A percentile compares a stretch with the other conserved stretches of the same genome.
These are phyloP conservation scores for Mesorhabditis belari DNA, from an alignment of 2,888 invertebrate species.

Conservation along the genomic window DNA sequence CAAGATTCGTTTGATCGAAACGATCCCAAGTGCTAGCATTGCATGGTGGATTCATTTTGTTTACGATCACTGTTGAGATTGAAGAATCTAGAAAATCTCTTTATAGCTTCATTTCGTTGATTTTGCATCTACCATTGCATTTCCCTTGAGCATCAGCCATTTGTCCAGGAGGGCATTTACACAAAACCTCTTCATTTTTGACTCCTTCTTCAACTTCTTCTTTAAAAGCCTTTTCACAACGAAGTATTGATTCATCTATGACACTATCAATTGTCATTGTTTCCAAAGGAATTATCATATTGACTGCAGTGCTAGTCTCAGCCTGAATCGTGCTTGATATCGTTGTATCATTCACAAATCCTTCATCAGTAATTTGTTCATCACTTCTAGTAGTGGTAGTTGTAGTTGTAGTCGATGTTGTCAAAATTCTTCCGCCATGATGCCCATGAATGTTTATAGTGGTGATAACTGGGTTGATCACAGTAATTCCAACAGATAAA, in stretches of 20 bases:
- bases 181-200: not conserved
- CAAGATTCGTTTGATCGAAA: too few relatives aligned
- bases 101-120: too few relatives aligned
- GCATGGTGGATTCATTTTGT: too few relatives aligned
- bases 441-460: too few relatives aligned
- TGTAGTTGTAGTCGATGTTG: not conserved
- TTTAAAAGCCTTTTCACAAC: not conserved
- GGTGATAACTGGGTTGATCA: too few relatives aligned
- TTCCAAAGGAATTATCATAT: too few relatives aligned
- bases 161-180: not conserved
- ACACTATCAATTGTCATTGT: not conserved
- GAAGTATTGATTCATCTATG: not conserved
- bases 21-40: not conserved
- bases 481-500: not conserved
- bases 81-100: too few relatives aligned
- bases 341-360: not conserved
- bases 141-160: not conserved
- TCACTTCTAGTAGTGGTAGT: not conserved
- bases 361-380: not conserved
- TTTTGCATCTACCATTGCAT: not conserved
- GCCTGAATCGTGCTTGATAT: too few relatives aligned
- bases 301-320: too few relatives aligned
- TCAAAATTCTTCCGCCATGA: not conserved
- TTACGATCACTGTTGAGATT: too few relatives aligned
- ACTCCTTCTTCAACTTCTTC: not conserved